Percentiles rank a stretch among this genome's conserved stretches.
phyloP scores from a whole-genome alignment of 1,140 invertebrate species.

The Mactra quadrangularis region DNA sequence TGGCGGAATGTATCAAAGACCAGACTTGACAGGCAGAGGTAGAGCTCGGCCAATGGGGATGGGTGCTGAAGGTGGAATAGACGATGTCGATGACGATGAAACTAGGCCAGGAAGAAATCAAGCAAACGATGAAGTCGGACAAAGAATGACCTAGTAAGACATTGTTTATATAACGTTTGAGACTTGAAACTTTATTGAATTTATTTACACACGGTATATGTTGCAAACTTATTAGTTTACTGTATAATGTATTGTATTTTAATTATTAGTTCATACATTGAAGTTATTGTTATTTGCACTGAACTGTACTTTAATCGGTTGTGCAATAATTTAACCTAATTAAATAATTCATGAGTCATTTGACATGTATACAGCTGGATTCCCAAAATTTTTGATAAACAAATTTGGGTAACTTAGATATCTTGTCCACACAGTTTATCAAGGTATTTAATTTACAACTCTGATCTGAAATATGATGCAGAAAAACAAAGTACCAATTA shows the following conservation, averaged over 20 bases:
- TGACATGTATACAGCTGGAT: no score
- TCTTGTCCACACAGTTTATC: no score
- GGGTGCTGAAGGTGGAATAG: background rate
- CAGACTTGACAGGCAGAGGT: background rate
- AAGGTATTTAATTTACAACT: no score
- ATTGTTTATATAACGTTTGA: no score
- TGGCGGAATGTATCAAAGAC: no score
- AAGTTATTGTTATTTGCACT: background rate
- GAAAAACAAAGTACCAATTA: no score
- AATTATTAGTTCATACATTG: background rate
- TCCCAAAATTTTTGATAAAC: no score
- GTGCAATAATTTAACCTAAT: background rate
- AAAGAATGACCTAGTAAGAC: constrained; percentile 28
- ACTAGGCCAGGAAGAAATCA: background rate
- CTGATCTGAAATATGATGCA: no score
- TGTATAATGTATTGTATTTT: background rate
- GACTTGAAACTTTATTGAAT: background rate
- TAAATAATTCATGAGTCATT: no score
- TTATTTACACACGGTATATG: background rate
- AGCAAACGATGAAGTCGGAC: background rate
- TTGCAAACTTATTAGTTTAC: background rate
- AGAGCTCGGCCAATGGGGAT: background rate
- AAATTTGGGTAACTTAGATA: no score
- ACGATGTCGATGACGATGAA: background rate
- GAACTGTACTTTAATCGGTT: background rate